These are phyloP conservation scores for Caenorhabditis angaria DNA, from an alignment of 2,888 invertebrate species.

Conservation along the genomic window DNA sequence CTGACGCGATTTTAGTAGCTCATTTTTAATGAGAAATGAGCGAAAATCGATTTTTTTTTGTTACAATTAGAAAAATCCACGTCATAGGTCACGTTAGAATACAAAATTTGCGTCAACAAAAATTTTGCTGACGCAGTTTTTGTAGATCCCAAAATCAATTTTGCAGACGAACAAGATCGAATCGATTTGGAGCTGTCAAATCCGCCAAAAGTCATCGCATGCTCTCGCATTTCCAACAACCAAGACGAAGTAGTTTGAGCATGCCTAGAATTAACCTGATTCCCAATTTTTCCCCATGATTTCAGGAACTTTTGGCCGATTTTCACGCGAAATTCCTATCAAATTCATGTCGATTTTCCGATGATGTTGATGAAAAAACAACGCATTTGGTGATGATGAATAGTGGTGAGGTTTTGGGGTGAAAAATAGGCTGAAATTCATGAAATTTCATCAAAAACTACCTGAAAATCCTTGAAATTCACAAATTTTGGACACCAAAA, in stretches of 20 bases:
- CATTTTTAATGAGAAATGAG: too few relatives aligned
- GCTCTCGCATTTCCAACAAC: constrained; percentile 33
- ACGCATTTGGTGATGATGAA: constrained; percentile 54
- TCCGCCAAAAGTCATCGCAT: constrained; percentile 16
- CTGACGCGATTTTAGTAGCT: too few relatives aligned
- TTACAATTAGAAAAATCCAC: too few relatives aligned
- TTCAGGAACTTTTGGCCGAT: constrained; percentile 44
- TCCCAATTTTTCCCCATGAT: constrained; percentile 15
- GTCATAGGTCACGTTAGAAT: background rate
- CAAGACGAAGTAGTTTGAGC: constrained; percentile 36
- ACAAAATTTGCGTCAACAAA: background rate
- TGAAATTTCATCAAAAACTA: background rate
- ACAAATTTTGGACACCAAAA: constrained; percentile 2
- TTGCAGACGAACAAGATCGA: background rate
- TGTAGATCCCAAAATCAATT: too few relatives aligned
- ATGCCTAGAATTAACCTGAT: background rate
- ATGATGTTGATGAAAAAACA: constrained; percentile 23
- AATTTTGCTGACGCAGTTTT: too few relatives aligned
- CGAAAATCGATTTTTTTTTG: too few relatives aligned
- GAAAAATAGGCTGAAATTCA: background rate
- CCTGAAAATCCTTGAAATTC: background rate
- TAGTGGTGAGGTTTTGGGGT: constrained; percentile 18
- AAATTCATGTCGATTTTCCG: constrained; percentile 24
- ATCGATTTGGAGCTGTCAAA: constrained; percentile 12
- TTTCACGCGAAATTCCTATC: constrained; percentile 37